A percentile compares a stretch with the other conserved stretches of the same genome.
Evolutionary conservation across 2,113 vertebrate genomes (phyloP).

Genomic region (Tylochromis polylepis): DNA sequence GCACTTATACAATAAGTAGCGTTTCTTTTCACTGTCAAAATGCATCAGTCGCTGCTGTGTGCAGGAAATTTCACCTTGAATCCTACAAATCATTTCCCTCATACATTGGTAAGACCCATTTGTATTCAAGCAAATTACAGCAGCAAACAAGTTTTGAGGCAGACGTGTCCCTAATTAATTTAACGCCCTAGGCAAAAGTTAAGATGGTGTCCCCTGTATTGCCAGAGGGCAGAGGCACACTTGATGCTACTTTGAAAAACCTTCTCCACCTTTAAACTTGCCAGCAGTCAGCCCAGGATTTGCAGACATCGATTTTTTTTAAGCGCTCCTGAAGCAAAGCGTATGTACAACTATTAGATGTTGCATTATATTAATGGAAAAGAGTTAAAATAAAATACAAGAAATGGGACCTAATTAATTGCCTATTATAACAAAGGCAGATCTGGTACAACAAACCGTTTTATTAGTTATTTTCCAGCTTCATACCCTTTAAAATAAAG

Average conservation of each 20-base stretch:
- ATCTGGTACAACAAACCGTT: too few relatives aligned
- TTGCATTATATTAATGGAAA: neutral
- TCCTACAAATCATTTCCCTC: neutral
- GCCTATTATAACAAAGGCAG: neutral
- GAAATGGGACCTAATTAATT: neutral
- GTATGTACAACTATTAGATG: neutral
- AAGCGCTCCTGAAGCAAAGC: neutral
- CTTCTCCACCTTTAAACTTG: neutral
- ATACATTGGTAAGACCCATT: neutral
- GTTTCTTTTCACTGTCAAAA: neutral
- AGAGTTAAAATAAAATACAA: neutral
- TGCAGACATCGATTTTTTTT: neutral
- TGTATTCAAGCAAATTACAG: neutral
- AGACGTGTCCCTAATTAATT: neutral
- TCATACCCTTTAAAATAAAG: neutral
- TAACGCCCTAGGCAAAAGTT: neutral
- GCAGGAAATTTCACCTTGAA: neutral
- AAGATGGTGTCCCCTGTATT: neutral
- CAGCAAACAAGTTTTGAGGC: neutral
- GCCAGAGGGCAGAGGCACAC: neutral
- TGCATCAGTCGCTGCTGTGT: neutral
- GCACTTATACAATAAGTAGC: neutral
- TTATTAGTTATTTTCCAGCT: neutral
- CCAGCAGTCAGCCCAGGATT: neutral
- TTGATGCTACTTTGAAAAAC: neutral